These are phyloP conservation scores for Paralichthys olivaceus DNA, from an alignment of 2,113 vertebrate genomes.

Conservation along the genomic window DNA sequence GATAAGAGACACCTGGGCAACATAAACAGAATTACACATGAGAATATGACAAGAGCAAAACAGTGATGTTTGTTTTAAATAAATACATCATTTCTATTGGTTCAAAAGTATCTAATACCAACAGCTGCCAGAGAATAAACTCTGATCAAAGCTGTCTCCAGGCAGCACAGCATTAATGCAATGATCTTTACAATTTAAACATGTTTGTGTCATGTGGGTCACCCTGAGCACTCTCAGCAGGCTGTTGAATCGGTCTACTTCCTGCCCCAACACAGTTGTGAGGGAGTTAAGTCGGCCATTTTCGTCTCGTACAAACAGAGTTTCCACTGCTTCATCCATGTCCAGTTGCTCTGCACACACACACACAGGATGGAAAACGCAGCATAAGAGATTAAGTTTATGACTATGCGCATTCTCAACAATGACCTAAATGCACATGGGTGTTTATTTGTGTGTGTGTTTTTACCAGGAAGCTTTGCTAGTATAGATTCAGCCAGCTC, in stretches of 20 bases:
- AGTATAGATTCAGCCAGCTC: constrained; percentile 79
- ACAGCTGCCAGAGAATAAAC: not conserved
- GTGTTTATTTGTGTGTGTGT: not conserved
- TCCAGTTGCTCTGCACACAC: constrained; percentile 79
- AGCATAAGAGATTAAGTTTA: not conserved
- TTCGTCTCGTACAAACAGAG: constrained; percentile 80
- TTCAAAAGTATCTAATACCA: not conserved
- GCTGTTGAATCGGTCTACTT: constrained; percentile 86
- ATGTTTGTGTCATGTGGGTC: constrained; percentile 11
- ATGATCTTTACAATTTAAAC: not conserved
- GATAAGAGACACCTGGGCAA: constrained; percentile 76
- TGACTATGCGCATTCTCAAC: not conserved
- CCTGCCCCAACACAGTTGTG: constrained; percentile 85
- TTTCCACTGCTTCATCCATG: constrained; percentile 82
- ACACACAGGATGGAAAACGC: not conserved
- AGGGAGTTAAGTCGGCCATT: constrained; percentile 84
- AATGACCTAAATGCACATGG: not conserved
- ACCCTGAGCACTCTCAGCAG: constrained; percentile 81
- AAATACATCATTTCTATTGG: not conserved
- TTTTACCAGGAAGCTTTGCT: constrained; percentile 78
- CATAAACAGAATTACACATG: not conserved
- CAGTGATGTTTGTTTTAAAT: not conserved
- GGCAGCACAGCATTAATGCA: not conserved
- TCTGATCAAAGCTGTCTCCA: not conserved
- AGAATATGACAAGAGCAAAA: not conserved